Conservation (phyloP, 2,113 vertebrate species). For the Podilymbus podiceps region DNA sequence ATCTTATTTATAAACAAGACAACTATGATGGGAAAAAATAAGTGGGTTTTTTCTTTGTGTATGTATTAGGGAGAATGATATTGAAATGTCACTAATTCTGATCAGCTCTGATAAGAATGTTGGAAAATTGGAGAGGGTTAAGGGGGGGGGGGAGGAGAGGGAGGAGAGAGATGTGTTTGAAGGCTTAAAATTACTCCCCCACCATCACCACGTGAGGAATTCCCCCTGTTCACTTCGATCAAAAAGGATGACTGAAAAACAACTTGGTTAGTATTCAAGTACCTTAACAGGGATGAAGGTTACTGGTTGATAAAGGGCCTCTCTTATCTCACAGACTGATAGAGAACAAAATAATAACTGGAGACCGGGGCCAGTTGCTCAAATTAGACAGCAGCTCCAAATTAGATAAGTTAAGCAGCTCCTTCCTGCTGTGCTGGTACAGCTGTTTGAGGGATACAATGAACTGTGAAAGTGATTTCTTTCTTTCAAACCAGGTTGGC, state of each 20-base stretch:
- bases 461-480: background rate
- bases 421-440: background rate
- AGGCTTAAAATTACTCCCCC: background rate
- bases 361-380: background rate
- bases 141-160: background rate
- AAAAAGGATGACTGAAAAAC: background rate
- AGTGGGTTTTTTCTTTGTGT: background rate
- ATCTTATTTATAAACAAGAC: background rate
- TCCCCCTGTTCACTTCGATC: background rate
- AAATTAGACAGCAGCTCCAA: background rate
- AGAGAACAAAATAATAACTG: background rate
- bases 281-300: background rate
- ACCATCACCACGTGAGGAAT: background rate
- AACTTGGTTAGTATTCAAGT: background rate
- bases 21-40: background rate
- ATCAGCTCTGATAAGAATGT: background rate
- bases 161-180: background rate
- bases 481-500: background rate
- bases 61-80: background rate
- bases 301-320: background rate
- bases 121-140: constrained; percentile 26
- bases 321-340: background rate
- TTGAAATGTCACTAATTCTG: background rate
- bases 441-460: background rate
- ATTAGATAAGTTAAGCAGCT: background rate